A percentile compares a stretch with the other conserved stretches of the same genome.
Evolutionary conservation across 1,140 invertebrate genomes (phyloP).

Genomic region (Scaptodrosophila lebanonensis): DNA sequence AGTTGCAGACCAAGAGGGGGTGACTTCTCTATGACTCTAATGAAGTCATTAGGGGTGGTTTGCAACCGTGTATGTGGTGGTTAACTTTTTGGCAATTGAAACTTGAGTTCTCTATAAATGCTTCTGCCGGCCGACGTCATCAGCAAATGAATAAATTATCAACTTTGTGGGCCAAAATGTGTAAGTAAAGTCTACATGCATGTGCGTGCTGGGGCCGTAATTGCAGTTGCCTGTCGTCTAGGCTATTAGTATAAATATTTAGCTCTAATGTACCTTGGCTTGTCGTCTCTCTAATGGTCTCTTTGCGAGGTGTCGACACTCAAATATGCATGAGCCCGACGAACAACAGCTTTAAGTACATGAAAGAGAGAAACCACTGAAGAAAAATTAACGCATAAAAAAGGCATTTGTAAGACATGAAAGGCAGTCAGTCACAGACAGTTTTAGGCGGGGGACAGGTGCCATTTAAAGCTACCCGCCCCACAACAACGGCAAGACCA

Average conservation of each 20-base stretch:
- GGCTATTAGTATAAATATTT: slow-evolving; percentile 65
- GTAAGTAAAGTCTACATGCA: slow-evolving; percentile 40
- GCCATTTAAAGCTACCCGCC: slow-evolving; percentile 18
- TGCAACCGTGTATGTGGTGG: slow-evolving; percentile 34
- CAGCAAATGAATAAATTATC: slow-evolving; percentile 72
- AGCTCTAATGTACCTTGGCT: slow-evolving; percentile 30
- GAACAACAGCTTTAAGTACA: too few relatives aligned
- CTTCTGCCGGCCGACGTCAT: slow-evolving; percentile 31
- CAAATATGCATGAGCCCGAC: slow-evolving; percentile 28
- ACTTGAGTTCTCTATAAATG: slow-evolving; percentile 29
- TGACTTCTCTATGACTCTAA: slow-evolving; percentile 32
- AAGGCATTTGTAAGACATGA: slow-evolving; percentile 72
- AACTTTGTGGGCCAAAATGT: slow-evolving; percentile 39
- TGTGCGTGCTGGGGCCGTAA: slow-evolving; percentile 47
- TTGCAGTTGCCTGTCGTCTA: slow-evolving; percentile 67
- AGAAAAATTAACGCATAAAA: slow-evolving; percentile 69
- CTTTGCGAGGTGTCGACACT: slow-evolving; percentile 12
- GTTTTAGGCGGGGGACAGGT: slow-evolving; percentile 16
- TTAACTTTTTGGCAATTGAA: slow-evolving; percentile 56
- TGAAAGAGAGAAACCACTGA: too few relatives aligned
- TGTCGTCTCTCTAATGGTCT: slow-evolving; percentile 8
- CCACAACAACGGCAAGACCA: slow-evolving; percentile 8
- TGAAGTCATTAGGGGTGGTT: slow-evolving; percentile 66
- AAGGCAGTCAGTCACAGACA: slow-evolving; percentile 63
- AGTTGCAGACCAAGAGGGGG: slow-evolving; percentile 23